Base-by-base conservation (phyloP, 2,888 invertebrate genomes). In the Andrena chrysosceles region DNA sequence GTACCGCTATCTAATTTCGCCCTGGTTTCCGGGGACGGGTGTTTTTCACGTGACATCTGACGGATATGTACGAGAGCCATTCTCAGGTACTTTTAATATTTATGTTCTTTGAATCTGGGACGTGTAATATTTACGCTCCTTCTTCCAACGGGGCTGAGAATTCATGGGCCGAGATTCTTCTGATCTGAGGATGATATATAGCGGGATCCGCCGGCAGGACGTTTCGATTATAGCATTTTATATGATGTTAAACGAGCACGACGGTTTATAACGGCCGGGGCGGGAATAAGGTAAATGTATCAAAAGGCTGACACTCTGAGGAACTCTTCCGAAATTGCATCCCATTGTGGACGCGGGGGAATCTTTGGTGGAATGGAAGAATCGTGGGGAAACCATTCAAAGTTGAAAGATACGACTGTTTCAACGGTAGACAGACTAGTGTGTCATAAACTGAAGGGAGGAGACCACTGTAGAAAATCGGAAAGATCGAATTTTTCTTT, bases 1-100 rank as follows among this genome's bases (percentile, higher is more conserved):
- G 56, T 8, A 56, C 64, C 66, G 66, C 82, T 81, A 87, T 85
- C 85, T 86, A 87, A 87, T 85, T 87, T 83, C 68, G 73, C 81
- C 64, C 70, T 29, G 77, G 71, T 87, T 87, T 80, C 77, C 70
- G 66, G 63, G 29, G 8, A 23, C 60, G 31, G 67, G 60, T 67
- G 85, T 86, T 87, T 86, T 79, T 73, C 16, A 49, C 56, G 63
- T 70, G 71, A 80, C 82, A 63, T 73, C 77, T 87, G 87, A 87
- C 87, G 81, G 62, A 80, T 73, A 82, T 68, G 78, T 81, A 79
- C 86, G 73, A 75, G 75, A 68, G 35, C 78, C 78, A 81, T 79
- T 79, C 81, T 74, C 87, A 80, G 87, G 82, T 86, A 79, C 73
- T 63, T 87, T 85, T 87, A 87, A 86, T 86, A 86, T 86, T 86